Evolutionary conservation across 1,140 invertebrate species (phyloP).

Genomic region (Pemphigus obesinymphae): DNA sequence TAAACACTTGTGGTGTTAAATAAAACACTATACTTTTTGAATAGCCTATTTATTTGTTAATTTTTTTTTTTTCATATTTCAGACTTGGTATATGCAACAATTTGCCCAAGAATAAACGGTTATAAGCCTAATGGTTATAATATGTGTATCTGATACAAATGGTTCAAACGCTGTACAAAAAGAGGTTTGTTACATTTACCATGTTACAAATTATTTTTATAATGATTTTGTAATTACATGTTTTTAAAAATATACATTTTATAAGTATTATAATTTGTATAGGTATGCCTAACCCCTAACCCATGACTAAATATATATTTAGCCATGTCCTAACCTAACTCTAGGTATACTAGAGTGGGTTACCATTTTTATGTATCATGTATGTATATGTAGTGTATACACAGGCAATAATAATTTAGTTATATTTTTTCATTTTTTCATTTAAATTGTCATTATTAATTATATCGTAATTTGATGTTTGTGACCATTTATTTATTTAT

Average conservation of each 20-base stretch:
- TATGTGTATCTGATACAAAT: slow-evolving; percentile 39
- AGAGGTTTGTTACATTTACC: neutral
- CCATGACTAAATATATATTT: neutral
- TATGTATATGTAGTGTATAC: no score
- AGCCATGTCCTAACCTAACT: neutral
- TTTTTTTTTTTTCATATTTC: slow-evolving; percentile 31
- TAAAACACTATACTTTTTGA: neutral
- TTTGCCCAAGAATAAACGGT: slow-evolving; percentile 40
- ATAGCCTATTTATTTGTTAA: neutral
- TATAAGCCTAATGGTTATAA: slow-evolving; percentile 30
- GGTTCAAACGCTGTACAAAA: slow-evolving; percentile 30
- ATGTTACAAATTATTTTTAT: neutral
- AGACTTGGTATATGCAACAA: slow-evolving; percentile 35
- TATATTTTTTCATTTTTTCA: no score
- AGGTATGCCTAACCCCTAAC: neutral
- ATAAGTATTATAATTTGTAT: neutral
- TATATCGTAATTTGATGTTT: no score
- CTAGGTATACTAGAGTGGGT: neutral
- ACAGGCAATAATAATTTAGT: neutral
- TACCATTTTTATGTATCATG: neutral
- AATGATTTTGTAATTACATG: neutral
- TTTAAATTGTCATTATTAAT: no score
- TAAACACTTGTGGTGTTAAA: neutral
- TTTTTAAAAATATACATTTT: neutral
- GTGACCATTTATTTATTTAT: no score